Base-by-base conservation (phyloP, 2,888 invertebrate genomes). In the Drosophila monieri region DNA sequence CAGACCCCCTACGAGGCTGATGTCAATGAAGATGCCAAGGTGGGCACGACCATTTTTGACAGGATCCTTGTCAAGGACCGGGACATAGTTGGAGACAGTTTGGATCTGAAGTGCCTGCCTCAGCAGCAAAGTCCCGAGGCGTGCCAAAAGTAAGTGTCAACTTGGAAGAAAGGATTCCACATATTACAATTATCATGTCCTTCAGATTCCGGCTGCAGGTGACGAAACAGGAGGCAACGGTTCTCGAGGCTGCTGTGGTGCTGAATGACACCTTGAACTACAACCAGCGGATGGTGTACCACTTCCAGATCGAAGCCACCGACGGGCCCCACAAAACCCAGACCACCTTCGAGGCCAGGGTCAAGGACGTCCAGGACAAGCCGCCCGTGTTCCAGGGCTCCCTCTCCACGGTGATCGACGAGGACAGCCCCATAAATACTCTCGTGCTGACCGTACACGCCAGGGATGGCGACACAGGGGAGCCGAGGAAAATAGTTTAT, bases 311-410 rank as follows among this genome's bases (percentile, higher is more conserved):
- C 15, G 94, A 94, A 79, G 96, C 97, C 39, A 94, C 94, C 70
- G 97, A 97, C 89, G 97, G 97, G 0, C 93, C 93, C 10, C 94
- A 96, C 77, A 94, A 94, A 80, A 94, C 95, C 0, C 94, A 94
- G 10, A 94, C 95, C 0, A 94, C 94, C 51, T 95, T 97, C 12
- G 95, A 95, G 85, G 94, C 97, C 25, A 94, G 95, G 73, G 95
- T 98, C 0, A 93, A 94, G 67, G 97, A 97, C 89, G 95, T 97
- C 0, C 97, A 97, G 92, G 97, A 97, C 90, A 95, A 95, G 0
- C 96, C 97, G 0, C 97, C 97, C 0, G 94, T 95, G 57, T 97
- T 97, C 92, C 94, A 94, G 48, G 96, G 96, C 0, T 94, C 96
- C 0, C 92, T 97, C 57, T 95, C 95, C 12, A 96, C 95, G 0